Evolutionary conservation across 2,888 invertebrate genomes (phyloP), one percentile per base, ranked within the genome.

Genomic region (Macroteleia sp.): DNA sequence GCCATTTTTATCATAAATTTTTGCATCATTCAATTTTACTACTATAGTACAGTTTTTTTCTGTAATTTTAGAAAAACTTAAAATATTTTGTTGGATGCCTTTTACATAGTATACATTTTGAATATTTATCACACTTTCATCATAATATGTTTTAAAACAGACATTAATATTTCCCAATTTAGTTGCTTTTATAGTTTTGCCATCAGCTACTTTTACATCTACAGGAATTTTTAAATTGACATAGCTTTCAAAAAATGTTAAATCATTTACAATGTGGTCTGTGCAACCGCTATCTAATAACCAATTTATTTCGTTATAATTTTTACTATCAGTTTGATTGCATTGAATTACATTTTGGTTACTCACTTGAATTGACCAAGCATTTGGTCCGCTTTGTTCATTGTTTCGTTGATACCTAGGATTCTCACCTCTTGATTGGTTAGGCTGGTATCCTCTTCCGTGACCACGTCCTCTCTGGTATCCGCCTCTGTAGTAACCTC

Each of bases 21-120:
- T 30, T 4, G 8, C 10, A 10, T 30, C 9, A 2, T 4, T 30
- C 9, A 10, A 4, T 10, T 30, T 9, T 4, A 30, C 25, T 30
- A 30, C 14, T 14, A 34, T 34, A 14, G 34, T 34, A 30, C 30
- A 30, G 14, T 54, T 57, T 32, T 50, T 66, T 39, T 76, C 36
- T 0, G 76, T 78, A 39, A 81, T 62, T 64, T 80, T 78, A 6
- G 59, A 50, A 28, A 12, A 69, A 70, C 71, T 77, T n/a, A 79
- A 32, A 30, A 81, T 20, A 73, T 81, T 82, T 71, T 61, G 17
- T 44, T 67, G 67, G 9, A 81, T 82, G n/a, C 50, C 75, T 75
- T 69, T 61, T 4, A 61, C 75, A 48, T 42, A 69, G 22, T 46
- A 75, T 3, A 75, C 56, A 61, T 75, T 17, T 16, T 34, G 62